Conservation (phyloP, 2,888 invertebrate species). For the Nomada lathburiana region DNA sequence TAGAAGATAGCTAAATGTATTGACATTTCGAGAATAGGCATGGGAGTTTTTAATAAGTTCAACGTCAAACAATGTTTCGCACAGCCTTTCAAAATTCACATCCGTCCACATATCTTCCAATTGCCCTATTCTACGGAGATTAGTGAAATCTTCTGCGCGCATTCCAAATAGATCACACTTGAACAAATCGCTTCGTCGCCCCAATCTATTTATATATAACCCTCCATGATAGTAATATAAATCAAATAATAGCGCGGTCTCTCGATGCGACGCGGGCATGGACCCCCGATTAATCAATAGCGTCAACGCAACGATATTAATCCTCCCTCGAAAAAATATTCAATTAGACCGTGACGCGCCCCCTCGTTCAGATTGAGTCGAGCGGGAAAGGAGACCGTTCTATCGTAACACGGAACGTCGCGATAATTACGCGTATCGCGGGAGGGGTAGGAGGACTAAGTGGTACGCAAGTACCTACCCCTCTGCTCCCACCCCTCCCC, state of each 20-base stretch:
- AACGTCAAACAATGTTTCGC: no score
- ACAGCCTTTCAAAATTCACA: neutral
- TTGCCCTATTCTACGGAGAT: neutral
- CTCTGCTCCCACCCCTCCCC: neutral
- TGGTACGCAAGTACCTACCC: conserved; percentile 32
- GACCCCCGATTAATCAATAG: no score
- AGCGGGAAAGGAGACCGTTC: neutral
- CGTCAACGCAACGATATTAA: neutral
- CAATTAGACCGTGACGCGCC: conserved; percentile 20
- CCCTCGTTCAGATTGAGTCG: conserved; percentile 5
- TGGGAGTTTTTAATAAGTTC: no score
- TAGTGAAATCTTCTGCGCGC: neutral
- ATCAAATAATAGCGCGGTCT: no score
- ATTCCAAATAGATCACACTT: no score
- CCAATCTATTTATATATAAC: no score
- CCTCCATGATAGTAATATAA: no score
- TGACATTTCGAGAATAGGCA: no score
- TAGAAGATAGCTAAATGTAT: no score
- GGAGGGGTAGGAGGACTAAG: conserved; percentile 18
- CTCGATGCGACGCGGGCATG: no score
- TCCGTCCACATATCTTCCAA: neutral
- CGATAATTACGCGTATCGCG: conserved; percentile 52
- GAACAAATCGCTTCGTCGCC: no score
- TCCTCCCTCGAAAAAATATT: conserved; percentile 23
- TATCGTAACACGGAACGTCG: conserved; percentile 15